Base-by-base conservation (phyloP, 2,888 invertebrate species). In the Tillus elongatus region DNA sequence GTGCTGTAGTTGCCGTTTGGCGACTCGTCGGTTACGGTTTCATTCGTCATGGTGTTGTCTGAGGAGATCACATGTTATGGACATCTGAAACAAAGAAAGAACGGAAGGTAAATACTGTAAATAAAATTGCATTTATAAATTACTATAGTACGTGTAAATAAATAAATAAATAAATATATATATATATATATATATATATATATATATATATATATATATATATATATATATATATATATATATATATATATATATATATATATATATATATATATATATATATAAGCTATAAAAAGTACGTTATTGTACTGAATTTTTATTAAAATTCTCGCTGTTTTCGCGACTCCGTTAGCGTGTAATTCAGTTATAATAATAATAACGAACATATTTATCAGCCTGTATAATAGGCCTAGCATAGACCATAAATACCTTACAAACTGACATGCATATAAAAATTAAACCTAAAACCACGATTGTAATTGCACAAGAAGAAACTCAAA, bases 1-100 rank as follows among this genome's bases (percentile, higher is more conserved):
- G 79, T 81, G 45, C 70, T 71, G 59, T 77, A 77, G 49, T 66
- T 58, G 38, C 66, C 53, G 42, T 36, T 52, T 9, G 46, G 32
- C 31, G 50, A 28, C 40, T 56, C 59, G 33, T 59, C 60, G 44
- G 52, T 50, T 29, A 44, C 47, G 14, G 49, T 52, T 15, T 42
- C 43, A 32, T 41, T 42, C 41, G 34, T 36, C 30, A 29, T 9
- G 8, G 8, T 11, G 11, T 8, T 4, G 9, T 11, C 9, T 9
- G 9, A 29, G 11, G 11, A 9, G 30, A 9, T 10, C 30, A 10
- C 6, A 29, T 6, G 30, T 29, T 29, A 4, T 10, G 30, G 37
- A 32, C 30, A 37, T 13, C n/a, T 19, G 19, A 16, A 36, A 12
- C 9, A 11, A 29, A 9, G 29, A 29, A 19, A n/a, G n/a, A n/a